phyloP scores from a whole-genome alignment of 2,888 invertebrate genomes.

The Tenthredo notha region DNA sequence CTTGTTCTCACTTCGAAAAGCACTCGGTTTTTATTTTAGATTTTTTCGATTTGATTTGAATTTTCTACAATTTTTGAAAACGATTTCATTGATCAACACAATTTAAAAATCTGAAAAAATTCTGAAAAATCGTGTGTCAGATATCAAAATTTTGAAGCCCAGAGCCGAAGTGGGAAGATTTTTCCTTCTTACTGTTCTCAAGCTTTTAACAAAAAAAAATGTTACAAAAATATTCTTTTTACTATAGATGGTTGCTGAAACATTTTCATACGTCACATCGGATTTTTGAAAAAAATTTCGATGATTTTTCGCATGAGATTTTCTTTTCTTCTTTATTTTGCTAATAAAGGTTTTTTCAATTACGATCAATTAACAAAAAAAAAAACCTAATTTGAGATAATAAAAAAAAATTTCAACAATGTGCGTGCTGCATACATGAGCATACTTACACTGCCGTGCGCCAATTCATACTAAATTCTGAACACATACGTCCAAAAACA shows the following conservation, averaged over 20 bases:
- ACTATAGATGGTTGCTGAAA: conserved; percentile 14
- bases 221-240: neutral
- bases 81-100: neutral
- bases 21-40: neutral
- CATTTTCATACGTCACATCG: conserved; percentile 5
- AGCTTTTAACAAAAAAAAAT: neutral
- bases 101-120: neutral
- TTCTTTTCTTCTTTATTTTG: neutral
- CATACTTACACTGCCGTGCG: no score
- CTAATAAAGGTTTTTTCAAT: neutral
- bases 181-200: conserved; percentile 7
- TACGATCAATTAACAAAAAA: neutral
- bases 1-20: neutral
- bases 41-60: neutral
- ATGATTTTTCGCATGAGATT: neutral
- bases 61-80: neutral
- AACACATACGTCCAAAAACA: no score
- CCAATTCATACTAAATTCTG: no score
- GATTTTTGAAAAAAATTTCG: neutral
- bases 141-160: neutral
- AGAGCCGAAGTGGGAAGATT: conserved; percentile 16
- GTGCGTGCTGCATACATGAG: no score
- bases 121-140: conserved; percentile 12
- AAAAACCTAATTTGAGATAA: neutral
- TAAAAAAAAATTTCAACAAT: no score